Evolutionary conservation across 2,888 invertebrate species (phyloP), one percentile per base, ranked within the genome.

Genomic region (Amphipoea oculea): DNA sequence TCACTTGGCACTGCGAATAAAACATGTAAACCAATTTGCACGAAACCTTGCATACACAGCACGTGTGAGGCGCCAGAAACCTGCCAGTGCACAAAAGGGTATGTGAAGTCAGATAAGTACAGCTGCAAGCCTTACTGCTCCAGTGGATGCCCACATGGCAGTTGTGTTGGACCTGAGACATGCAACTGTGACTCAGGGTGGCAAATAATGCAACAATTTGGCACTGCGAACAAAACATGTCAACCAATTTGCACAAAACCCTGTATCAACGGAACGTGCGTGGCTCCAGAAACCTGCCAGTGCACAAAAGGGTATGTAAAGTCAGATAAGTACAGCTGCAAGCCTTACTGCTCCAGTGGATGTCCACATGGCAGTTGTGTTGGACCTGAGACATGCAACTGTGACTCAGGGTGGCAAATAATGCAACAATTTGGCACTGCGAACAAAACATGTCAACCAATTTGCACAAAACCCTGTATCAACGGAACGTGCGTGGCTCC

Each of bases 401-500:
- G 81, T 36, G 36, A 75, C 14, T 2, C 36, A 45, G 84, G 85
- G n/a, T 85, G 85, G 84, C 12, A 45, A 48, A 17, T 72, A 4
- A 9, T 17, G 4, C 48, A 42, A 45, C 1, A 4, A 12, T 1
- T 2, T n/a, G 51, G 14, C 2, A 40, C 11, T 3, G 0, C 3
- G 0, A 75, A 65, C 17, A 76, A 72, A 63, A 75, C 65, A 4
- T 86, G 87, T 36, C 42, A 60, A n/a, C 82, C 88, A 0, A 42
- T 88, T 68, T 87, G 86, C 6, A 63, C 17, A 0, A 66, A 76
- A 20, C 12, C 78, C 0, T 86, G 86, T 23, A 7, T 69, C 0
- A 79, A 87, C 9, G 78, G 80, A 0, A 77, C 45, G 1, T 86
- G 86, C 17, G 23, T 60, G 1, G 85, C 65, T 12, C 82, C 78